Percentiles rank a stretch among this genome's conserved stretches.
These are phyloP conservation scores for Phataginus tetradactyla DNA, from an alignment of 2,797 vertebrate species.

Conservation along the genomic window DNA sequence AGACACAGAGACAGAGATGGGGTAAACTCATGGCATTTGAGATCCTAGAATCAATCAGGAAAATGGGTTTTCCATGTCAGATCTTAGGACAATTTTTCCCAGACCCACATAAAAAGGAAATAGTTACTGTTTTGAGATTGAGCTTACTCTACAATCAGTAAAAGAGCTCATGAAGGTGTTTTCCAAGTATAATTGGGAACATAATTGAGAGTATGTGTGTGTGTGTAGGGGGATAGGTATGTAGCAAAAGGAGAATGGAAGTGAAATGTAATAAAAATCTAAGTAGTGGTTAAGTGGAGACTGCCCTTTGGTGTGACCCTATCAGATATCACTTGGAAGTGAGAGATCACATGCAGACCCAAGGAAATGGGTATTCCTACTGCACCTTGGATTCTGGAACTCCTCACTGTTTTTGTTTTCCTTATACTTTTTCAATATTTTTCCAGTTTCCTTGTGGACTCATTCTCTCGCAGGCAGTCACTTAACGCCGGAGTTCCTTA, in stretches of 20 bases:
- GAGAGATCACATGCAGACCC: neutral
- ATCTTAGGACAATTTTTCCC: neutral
- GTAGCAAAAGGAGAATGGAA: neutral
- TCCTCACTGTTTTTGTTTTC: neutral
- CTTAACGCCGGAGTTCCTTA: neutral
- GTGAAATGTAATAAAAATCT: neutral
- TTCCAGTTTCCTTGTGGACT: neutral
- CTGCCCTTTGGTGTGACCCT: neutral
- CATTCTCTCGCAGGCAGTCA: neutral
- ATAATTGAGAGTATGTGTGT: neutral
- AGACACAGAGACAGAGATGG: neutral
- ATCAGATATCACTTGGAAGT: neutral
- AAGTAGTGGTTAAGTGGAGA: neutral
- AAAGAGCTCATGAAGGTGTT: neutral
- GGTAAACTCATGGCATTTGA: neutral
- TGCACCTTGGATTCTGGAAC: neutral
- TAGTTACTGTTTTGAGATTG: neutral
- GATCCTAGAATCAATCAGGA: neutral
- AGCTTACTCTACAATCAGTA: constrained; percentile 1
- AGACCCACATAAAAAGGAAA: neutral
- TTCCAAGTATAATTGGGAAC: neutral
- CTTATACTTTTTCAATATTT: neutral
- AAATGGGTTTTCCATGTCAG: neutral
- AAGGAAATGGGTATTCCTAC: neutral
- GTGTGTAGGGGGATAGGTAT: neutral